phyloP scores from a whole-genome alignment of 2,113 vertebrate genomes.

The Catagonus wagneri region DNA sequence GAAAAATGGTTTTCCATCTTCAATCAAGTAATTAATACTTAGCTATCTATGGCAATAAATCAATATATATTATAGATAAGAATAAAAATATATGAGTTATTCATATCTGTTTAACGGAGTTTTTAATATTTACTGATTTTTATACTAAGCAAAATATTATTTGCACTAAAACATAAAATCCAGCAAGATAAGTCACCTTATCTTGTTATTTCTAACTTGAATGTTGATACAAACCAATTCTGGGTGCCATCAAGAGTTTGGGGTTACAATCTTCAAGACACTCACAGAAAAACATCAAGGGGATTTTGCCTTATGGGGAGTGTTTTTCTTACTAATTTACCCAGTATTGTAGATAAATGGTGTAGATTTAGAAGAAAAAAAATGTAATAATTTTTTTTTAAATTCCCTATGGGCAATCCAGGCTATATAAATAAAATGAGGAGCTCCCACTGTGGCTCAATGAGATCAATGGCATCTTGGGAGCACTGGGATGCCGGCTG shows the following conservation, averaged over 20 bases:
- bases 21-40: not conserved
- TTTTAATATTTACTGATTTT: conserved; percentile 15
- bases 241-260: not conserved
- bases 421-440: not conserved
- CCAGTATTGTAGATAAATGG: not conserved
- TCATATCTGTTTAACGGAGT: not conserved
- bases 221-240: not conserved
- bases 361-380: not conserved
- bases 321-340: not conserved
- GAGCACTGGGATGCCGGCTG: no score
- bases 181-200: not conserved
- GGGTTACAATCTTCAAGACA: not conserved
- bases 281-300: not conserved
- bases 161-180: conserved; percentile 22
- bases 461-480: no score
- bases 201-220: not conserved
- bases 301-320: not conserved
- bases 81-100: not conserved
- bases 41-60: not conserved
- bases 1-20: not conserved
- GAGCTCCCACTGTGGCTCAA: no score
- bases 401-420: not conserved
- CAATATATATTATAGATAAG: not conserved
- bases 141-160: conserved; percentile 4
- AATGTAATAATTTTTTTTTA: not conserved